Evolutionary conservation across 2,888 invertebrate species (phyloP), one percentile per base, ranked within the genome.

Genomic region (Phengaris alcon): DNA sequence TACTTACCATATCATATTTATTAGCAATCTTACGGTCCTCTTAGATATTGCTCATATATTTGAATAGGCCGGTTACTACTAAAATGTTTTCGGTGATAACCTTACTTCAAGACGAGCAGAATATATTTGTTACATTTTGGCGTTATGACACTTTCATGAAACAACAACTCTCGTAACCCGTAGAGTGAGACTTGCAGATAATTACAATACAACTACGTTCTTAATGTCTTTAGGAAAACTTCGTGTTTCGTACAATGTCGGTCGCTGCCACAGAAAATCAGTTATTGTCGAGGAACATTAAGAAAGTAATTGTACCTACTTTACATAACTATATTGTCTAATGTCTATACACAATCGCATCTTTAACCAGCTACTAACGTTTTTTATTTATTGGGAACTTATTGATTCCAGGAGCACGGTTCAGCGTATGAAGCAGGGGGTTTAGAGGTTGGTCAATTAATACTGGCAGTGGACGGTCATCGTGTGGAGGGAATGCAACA

Each of bases 351-450:
- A 48, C 48, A 48, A 48, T 48, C 6, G 48, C 8, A 48, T 6
- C 48, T 35, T 35, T 35, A 35, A 35, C 35, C 35, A 35, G 35
- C 35, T 3, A 35, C 35, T 35, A 35, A 35, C 4, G 2, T 35
- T 35, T 35, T 35, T 0, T 35, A 35, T 4, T 3, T 35, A 35
- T 35, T 4, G 35, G 35, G 35, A 35, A 35, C 35, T 35, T 51
- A 51, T 15, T 35, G 55, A 54, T 86, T 93, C 15, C 89, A 98
- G 98, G 98, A 98, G 91, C 97, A 97, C 88, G 99, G 99, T 75
- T 98, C 98, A 77, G 99, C 99, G 68, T 97, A 96, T 88, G 97
- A 97, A 87, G 97, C 98, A 72, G 98, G 98, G 68, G 98, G 98
- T 77, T 94, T 99, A 80, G 97, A 98, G 90, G 98, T 98, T 79